Base-by-base conservation (phyloP, 2,888 invertebrate species). In the Hedya salicella region DNA sequence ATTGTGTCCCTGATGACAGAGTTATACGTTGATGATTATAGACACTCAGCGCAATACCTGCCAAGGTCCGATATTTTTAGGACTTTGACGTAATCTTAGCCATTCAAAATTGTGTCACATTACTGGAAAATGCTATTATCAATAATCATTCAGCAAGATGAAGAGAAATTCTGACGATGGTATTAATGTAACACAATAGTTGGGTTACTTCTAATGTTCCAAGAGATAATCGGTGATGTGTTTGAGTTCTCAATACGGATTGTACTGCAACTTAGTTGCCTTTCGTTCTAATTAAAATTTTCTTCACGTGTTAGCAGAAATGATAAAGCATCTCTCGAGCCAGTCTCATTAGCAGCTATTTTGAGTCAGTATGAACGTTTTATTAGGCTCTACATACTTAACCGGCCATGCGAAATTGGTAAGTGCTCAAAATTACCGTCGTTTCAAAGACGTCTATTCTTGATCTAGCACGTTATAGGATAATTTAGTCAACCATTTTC, bases 1-100 rank as follows among this genome's bases (percentile, higher is more conserved):
- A 84, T 85, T 79, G 82, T 75, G 79, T 76, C 73, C 53, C 68
- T 76, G 86, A 76, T 85, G 87, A 88, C 84, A 87, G 85, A 86
- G 79, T 85, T 84, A 88, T 78, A 87, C 76, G 78, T 83, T 81
- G 79, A 70, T 78, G 71, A 81, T 82, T 78, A 77, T 82, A 80
- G 76, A 78, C 78, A 75, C 71, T 68, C 73, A 71, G 73, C 74
- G 73, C 69, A 71, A 71, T 78, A 75, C 74, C 73, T 75, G 75
- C 78, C 69, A 68, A 70, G 67, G 67, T 67, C 62, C 70, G 71
- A 67, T 72, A 81, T 81, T 78, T 82, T 81, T 78, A 80, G 78
- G 68, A 66, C 70, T 79, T 81, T 81, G 78, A 82, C 83, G 83
- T 77, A 81, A 81, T 75, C 70, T 70, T 73, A 75, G 74, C 71